Evolutionary conservation across 2,888 invertebrate species (phyloP).

Genomic region (Cephus runcator): DNA sequence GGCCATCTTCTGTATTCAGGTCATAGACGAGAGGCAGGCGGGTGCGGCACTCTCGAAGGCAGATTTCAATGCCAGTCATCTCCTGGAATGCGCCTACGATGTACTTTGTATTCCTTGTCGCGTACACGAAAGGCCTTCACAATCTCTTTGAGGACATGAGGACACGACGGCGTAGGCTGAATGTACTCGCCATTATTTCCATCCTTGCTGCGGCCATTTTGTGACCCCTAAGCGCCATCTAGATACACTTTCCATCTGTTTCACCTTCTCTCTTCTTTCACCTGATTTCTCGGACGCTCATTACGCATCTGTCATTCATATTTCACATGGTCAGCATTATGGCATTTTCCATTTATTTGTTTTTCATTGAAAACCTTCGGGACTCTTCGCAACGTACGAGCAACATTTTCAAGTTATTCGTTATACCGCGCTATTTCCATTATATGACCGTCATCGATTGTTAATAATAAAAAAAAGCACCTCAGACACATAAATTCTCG

Average conservation of each 20-base stretch:
- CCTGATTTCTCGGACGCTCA: not conserved
- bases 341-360: not conserved
- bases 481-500: not conserved
- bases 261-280: not conserved
- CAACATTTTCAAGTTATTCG: not conserved
- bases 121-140: conserved; percentile 49
- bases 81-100: conserved; percentile 56
- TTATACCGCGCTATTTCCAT: not conserved
- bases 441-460: not conserved
- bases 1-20: conserved; percentile 63
- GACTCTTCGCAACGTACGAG: not conserved
- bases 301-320: not conserved
- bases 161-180: conserved; percentile 24
- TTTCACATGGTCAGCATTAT: not conserved
- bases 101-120: conserved; percentile 58
- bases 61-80: conserved; percentile 63
- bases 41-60: conserved; percentile 49
- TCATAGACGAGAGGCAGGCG: conserved; percentile 48
- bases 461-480: not conserved
- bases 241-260: not conserved
- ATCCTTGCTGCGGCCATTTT: conserved; percentile 12
- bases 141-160: conserved; percentile 50
- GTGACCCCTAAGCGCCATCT: conserved; percentile 21
- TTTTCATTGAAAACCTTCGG: not conserved
- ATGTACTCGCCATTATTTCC: not conserved